Evolutionary conservation across 2,888 invertebrate species (phyloP), one percentile per base, ranked within the genome.

Genomic region (Polydrusus pterygomalis): DNA sequence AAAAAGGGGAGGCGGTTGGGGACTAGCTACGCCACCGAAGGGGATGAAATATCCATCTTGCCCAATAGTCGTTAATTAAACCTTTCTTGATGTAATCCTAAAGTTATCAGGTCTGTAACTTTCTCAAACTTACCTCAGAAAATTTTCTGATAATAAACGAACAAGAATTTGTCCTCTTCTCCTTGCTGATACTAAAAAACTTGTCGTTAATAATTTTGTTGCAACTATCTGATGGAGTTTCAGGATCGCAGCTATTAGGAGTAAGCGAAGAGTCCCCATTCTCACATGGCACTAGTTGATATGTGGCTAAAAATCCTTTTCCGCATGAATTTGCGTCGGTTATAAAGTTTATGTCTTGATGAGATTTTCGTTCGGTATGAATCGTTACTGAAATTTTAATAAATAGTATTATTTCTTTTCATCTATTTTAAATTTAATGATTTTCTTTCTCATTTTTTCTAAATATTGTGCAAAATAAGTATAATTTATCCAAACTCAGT

Each of bases 231-330:
- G 34, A n/a, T 18, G 65, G 65, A 15, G 6, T 51, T 65, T 43
- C 40, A 54, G 64, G 25, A 78, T 70, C 38, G 77, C 71, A 15
- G 73, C 71, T 68, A 58, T 43, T 58, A 18, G 82, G 80, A 54
- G 73, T 67, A 76, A 74, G 71, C 70, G 82, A 78, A 77, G 77
- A 65, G 62, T 47, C 69, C 45, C 51, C 56, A 43, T 78, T 77
- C 65, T 79, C 80, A 78, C 88, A 88, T 0, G 84, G 84, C 79
- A 87, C 83, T 80, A 89, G 89, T 74, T 87, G 85, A 78, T 87
- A 89, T 43, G 83, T 83, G 20, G 85, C 87, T 49, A 83, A 86
- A 80, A 89, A 89, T 49, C 89, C 90, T 77, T 87, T 84, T 56
- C 87, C 87, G 78, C 87, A 86, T 45, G 84, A 85, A 51, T 80